Percentiles rank a stretch among this genome's conserved stretches.
Evolutionary conservation across 2,113 vertebrate species (phyloP).

Genomic region (Tetrax tetrax): DNA sequence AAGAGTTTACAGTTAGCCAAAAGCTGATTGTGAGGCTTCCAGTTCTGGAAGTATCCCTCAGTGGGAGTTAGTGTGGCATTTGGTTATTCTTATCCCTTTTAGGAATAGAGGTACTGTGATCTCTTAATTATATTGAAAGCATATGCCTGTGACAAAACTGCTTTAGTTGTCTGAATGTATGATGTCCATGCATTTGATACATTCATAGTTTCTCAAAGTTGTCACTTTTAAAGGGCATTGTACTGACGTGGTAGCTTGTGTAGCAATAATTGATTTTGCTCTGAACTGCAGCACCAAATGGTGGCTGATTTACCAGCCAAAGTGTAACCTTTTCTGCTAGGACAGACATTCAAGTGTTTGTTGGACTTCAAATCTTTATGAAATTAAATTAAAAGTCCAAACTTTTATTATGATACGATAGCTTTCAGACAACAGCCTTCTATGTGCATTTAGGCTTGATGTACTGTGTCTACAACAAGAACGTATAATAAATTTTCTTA

Average conservation of each 20-base stretch:
- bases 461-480: background rate
- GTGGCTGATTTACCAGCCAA: background rate
- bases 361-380: background rate
- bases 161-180: background rate
- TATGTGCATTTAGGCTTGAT: background rate
- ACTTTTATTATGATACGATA: background rate
- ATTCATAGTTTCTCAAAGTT: background rate
- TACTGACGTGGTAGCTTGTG: background rate
- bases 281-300: background rate
- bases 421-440: background rate
- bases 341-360: background rate
- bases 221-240: background rate
- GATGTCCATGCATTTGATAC: background rate
- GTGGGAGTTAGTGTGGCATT: rapidly evolving
- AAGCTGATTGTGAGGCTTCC: background rate
- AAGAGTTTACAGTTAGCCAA: background rate
- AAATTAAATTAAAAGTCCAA: background rate
- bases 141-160: background rate
- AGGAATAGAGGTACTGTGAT: background rate
- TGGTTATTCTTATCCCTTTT: background rate
- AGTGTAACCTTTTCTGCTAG: background rate
- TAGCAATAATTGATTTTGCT: background rate
- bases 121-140: background rate
- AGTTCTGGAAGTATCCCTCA: background rate
- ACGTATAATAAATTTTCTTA: background rate